Evolutionary conservation across 2,888 invertebrate species (phyloP).

Genomic region (Mesorhabditis spiculigera): DNA sequence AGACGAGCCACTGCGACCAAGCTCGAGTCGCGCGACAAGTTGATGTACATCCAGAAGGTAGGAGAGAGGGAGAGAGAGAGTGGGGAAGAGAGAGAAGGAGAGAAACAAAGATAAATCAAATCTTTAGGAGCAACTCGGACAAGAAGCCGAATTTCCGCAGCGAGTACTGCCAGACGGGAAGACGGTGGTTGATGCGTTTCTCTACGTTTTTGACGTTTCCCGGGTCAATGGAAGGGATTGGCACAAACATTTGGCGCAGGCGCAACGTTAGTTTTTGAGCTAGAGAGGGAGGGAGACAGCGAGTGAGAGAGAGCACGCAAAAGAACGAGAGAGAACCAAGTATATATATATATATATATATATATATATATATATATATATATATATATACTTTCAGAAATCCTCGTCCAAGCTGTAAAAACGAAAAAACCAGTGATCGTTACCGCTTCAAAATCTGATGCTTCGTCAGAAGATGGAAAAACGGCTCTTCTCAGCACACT

Average conservation of each 20-base stretch:
- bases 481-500: constrained; percentile 84
- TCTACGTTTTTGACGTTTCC: constrained; percentile 93
- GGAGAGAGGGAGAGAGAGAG: constrained; percentile 5
- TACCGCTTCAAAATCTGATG: constrained; percentile 92
- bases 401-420: constrained; percentile 65
- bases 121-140: constrained; percentile 65
- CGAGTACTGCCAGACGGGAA: constrained; percentile 79
- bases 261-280: background rate
- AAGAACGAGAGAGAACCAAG: too few relatives aligned
- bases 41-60: constrained; percentile 93
- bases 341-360: too few relatives aligned
- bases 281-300: too few relatives aligned
- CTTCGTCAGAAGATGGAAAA: constrained; percentile 66
- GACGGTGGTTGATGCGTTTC: constrained; percentile 85
- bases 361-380: too few relatives aligned
- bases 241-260: background rate
- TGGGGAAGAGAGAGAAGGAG: too few relatives aligned
- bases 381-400: too few relatives aligned
- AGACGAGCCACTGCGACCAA: constrained; percentile 86
- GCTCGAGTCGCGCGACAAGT: constrained; percentile 90
- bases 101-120: background rate
- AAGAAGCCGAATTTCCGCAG: constrained; percentile 94
- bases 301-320: too few relatives aligned
- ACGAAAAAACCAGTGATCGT: constrained; percentile 89
- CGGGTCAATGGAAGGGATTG: constrained; percentile 79